Evolutionary conservation across 1,140 invertebrate genomes (phyloP), one percentile per base, ranked within the genome.

Genomic region (Heterodera schachtii): DNA sequence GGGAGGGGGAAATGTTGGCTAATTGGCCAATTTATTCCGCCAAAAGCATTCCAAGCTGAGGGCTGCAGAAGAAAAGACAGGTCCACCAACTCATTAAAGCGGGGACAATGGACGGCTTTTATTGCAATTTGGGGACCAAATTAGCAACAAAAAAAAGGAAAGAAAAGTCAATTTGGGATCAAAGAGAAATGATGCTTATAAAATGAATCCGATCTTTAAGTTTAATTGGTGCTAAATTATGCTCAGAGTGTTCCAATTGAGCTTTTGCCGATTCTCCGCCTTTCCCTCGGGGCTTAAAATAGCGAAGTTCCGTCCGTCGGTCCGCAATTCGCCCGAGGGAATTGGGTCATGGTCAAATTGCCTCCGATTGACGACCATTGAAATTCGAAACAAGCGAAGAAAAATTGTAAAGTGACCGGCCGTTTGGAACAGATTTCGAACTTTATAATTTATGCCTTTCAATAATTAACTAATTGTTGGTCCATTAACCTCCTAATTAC

Each of bases 1-100:
- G n/a, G n/a, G n/a, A n/a, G n/a, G n/a, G n/a, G 5, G 4, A 19
- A 19, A n/a, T 19, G 13, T 11, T 11, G 11, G 57, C 11, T 71
- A 41, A 71, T 71, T 71, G 69, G 69, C 69, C 69, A 71, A 76
- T 76, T 31, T 64, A 64, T 64, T 73, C 70, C 67, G 71, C 78
- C 77, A 80, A 78, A 78, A 78, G n/a, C 49, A 64, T 57, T n/a
- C 71, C 9, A 41, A 44, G 69, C 9, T n/a, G 67, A 43, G 67
- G 67, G 21, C 71, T 21, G 57, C 11, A 57, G 74, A 76, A 43
- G 66, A 76, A 46, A 78, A 78, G 52, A 46, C 44, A 67, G 43
- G 73, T 46, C 57, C 31, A 31, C 31, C 31, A 31, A 31, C 31
- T 31, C 31, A 31, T 31, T 31, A 31, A 31, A 31, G 31, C 31